A percentile compares a stretch with the other conserved stretches of the same genome.
phyloP scores from a whole-genome alignment of 1,140 invertebrate genomes.

The Aphelenchoides besseyi region DNA sequence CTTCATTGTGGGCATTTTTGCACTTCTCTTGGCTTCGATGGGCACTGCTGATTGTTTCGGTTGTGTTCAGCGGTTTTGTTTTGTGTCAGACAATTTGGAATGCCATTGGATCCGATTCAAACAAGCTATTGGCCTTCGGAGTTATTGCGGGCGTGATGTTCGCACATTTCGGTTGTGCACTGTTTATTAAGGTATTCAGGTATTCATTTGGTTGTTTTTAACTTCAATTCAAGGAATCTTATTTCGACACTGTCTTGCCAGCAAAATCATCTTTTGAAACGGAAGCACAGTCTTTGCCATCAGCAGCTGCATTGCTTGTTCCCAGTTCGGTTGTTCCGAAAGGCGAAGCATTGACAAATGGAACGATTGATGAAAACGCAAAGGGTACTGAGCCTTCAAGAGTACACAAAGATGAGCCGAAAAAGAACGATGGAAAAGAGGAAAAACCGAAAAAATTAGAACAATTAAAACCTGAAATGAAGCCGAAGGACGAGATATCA shows the following conservation, averaged over 20 bases:
- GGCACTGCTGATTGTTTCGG: slow-evolving; percentile 76
- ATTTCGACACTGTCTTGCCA: slow-evolving; percentile 40
- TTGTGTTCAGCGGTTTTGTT: slow-evolving; percentile 78
- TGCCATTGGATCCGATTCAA: slow-evolving; percentile 69
- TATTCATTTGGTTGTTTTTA: no score
- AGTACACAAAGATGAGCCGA: neutral
- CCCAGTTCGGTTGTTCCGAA: no score
- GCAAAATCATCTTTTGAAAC: neutral
- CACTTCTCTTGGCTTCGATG: slow-evolving; percentile 78
- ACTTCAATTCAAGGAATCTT: no score
- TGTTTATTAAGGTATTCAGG: no score
- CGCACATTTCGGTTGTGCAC: slow-evolving; percentile 33
- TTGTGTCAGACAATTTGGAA: slow-evolving; percentile 77
- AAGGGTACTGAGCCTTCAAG: no score
- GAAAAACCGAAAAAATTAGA: neutral
- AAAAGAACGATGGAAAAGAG: neutral
- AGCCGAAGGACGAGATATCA: neutral
- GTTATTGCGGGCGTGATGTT: slow-evolving; percentile 40
- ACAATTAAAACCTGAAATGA: neutral
- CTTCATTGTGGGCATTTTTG: slow-evolving; percentile 87
- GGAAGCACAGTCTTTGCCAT: neutral
- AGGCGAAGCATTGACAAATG: neutral
- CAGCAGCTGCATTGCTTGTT: no score
- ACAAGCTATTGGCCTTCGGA: slow-evolving; percentile 53
- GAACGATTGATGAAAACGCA: neutral